Conservation (phyloP, 2,888 invertebrate genomes). For the Lasioglossum morio region DNA sequence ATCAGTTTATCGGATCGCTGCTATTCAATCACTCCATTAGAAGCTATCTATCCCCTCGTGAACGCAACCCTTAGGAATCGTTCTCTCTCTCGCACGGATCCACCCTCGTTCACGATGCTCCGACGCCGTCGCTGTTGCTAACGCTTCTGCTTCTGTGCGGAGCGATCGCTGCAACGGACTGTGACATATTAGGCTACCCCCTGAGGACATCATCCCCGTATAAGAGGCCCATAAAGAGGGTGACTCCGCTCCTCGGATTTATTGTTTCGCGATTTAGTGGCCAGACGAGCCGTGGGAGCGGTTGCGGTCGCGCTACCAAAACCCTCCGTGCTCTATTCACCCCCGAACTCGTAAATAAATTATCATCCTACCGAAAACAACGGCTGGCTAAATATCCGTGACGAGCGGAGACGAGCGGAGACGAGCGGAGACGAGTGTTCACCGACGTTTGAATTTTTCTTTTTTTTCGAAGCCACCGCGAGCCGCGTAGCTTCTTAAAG, state of each 20-base stretch:
- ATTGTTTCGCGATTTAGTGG: constrained; percentile 83
- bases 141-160: constrained; percentile 35
- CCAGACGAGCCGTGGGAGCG: constrained; percentile 73
- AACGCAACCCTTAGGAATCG: constrained; percentile 62
- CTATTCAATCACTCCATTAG: constrained; percentile 84
- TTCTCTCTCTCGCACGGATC: constrained; percentile 43
- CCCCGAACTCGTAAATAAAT: constrained; percentile 65
- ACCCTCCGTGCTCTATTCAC: constrained; percentile 18
- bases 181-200: constrained; percentile 84
- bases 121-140: constrained; percentile 5
- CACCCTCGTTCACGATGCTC: constrained; percentile 66
- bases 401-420: background rate
- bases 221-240: constrained; percentile 79
- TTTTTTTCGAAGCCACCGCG: background rate
- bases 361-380: constrained; percentile 43
- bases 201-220: constrained; percentile 78
- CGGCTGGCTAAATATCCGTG: background rate
- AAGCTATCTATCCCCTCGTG: constrained; percentile 73
- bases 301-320: constrained; percentile 42
- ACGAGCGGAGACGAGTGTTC: background rate
- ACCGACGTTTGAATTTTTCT: background rate
- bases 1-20: constrained; percentile 80
- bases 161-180: constrained; percentile 84
- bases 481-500: constrained; percentile 22
- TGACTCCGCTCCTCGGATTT: constrained; percentile 77